Conservation (phyloP, 1,140 invertebrate species). For the Littorina saxatilis region DNA sequence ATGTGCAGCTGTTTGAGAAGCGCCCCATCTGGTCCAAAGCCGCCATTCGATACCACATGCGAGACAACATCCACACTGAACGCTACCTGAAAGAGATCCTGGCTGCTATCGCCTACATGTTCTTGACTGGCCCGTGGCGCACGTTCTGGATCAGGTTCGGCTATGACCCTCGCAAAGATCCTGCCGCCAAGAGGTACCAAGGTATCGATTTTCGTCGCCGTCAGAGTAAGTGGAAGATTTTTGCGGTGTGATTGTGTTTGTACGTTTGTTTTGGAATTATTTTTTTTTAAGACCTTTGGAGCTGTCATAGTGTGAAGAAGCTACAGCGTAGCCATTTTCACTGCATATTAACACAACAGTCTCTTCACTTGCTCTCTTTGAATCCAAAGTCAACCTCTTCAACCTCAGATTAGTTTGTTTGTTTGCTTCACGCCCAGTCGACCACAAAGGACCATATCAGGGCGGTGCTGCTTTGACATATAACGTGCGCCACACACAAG, state of each 20-base stretch:
- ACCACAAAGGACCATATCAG: no score
- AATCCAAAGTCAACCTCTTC: no score
- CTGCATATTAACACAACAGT: no score
- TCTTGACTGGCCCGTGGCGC: conserved; percentile 91
- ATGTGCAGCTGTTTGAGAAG: conserved; percentile 76
- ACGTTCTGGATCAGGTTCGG: conserved; percentile 89
- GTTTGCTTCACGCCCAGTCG: no score
- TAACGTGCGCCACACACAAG: no score
- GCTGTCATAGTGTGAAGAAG: no score
- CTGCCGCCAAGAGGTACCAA: conserved; percentile 88
- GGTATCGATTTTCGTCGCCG: conserved; percentile 90
- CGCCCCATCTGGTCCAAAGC: conserved; percentile 91
- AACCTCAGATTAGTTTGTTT: no score
- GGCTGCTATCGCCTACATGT: conserved; percentile 89
- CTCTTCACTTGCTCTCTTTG: no score
- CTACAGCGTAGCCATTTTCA: no score
- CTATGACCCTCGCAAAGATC: conserved; percentile 90
- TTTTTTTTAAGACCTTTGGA: no score
- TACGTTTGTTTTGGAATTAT: neutral
- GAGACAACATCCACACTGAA: conserved; percentile 51
- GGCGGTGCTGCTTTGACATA: no score
- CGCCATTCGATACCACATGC: conserved; percentile 81
- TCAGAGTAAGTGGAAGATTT: conserved; percentile 76
- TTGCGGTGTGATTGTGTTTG: neutral
- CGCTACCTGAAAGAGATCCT: conserved; percentile 84